Evolutionary conservation across 2,888 invertebrate species (phyloP), one percentile per base, ranked within the genome.

Genomic region (Drosophila sordidula): DNA sequence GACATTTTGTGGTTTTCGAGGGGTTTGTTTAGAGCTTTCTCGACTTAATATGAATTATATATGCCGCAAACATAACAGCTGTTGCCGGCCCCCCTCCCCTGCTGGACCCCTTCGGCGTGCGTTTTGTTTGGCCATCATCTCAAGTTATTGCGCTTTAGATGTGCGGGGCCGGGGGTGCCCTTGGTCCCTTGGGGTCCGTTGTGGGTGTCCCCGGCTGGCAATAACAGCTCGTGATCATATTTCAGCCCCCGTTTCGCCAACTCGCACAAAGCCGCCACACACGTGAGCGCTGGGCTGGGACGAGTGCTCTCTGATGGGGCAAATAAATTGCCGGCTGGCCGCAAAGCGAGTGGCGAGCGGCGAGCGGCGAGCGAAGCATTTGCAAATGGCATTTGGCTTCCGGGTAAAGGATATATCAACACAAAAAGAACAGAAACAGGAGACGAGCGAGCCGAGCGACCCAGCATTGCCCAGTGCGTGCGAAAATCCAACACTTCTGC

Each of bases 401-500:
- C 87, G 88, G 87, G 66, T 78, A 70, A 84, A 88, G 84, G 89
- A 86, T 88, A 86, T 73, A 68, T 71, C 59, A 68, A 69, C 34
- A 51, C 42, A 42, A 54, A 14, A 11, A 54, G 16, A 32, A 47
- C 29, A 16, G 29, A 52, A 79, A 66, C 63, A 54, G 56, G 64
- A 67, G 70, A 51, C 51, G 59, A 56, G 26, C 26, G 6, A 26
- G 5, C 29, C 50, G 44, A 18, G n/a, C 45, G 39, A 58, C 45
- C 45, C 26, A 62, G 41, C 14, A 36, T 42, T 44, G 46, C 14
- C 18, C 29, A 65, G 62, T 86, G 84, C 87, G 87, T 88, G 89
- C 87, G 87, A 88, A 83, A 83, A 88, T 70, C 74, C 87, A 87
- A 83, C 87, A 86, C 84, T 80, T 71, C 66, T 67, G 56, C 45